phyloP scores from a whole-genome alignment of 2,113 vertebrate genomes.

The Mustela nigripes region DNA sequence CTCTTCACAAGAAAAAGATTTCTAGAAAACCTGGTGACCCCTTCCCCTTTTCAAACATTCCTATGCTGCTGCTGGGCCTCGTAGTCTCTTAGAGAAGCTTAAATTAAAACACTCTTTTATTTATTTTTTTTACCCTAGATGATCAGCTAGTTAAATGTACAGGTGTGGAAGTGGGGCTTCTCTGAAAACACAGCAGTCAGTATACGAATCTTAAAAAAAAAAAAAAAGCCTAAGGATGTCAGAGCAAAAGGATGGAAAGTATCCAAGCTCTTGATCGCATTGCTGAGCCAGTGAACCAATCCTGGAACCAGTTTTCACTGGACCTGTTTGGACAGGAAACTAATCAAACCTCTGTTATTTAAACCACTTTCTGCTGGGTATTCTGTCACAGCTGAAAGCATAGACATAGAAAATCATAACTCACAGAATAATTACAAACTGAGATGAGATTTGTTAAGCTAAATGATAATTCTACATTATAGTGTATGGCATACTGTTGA shows the following conservation, averaged over 20 bases:
- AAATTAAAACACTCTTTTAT: neutral
- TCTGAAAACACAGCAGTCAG: neutral
- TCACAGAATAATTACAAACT: neutral
- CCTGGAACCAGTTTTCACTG: neutral
- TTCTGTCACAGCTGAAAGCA: neutral
- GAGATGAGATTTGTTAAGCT: neutral
- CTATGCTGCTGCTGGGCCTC: neutral
- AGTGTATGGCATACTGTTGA: neutral
- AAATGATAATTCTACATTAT: neutral
- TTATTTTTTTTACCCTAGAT: neutral
- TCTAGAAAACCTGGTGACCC: neutral
- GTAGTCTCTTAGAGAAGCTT: neutral
- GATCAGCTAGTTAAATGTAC: neutral
- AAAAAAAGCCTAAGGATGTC: neutral
- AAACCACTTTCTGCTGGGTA: neutral
- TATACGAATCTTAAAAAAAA: neutral
- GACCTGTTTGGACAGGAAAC: neutral
- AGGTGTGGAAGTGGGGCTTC: neutral
- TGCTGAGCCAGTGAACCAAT: neutral
- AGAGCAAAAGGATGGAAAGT: neutral
- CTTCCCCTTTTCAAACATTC: neutral
- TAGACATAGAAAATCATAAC: neutral
- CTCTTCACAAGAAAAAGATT: slow-evolving; percentile 9
- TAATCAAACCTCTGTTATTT: neutral
- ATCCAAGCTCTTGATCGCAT: neutral